Base-by-base conservation (phyloP, 2,888 invertebrate genomes). In the Pherbina coryleti region DNA sequence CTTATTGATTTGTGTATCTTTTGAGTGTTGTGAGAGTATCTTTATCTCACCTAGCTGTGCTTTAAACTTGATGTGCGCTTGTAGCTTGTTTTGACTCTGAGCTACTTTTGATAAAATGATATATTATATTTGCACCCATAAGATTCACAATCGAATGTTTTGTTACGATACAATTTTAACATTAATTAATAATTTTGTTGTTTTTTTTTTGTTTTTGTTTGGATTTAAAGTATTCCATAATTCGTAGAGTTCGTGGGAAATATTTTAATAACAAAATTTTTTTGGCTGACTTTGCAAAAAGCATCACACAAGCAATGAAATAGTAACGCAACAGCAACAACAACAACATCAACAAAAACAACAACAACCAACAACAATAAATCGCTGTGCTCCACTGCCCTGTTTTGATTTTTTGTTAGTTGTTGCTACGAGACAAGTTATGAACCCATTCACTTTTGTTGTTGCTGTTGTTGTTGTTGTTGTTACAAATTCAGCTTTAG, bases 371-470 rank as follows among this genome's bases (percentile, higher is more conserved):
- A 22, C 49, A 69, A 22, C 49, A 25, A 55, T 55, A 55, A 55
- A 22, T 19, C 55, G 55, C 19, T 55, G 64, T 69, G 69, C 69
- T 69, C 69, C 51, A 69, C 69, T 69, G 69, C 69, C 69, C 69
- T 17, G 69, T 51, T 51, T 69, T 69, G 14, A 19, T 14, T 72
- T 72, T 57, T 72, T 34, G 31, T 72, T 44, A 14, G 11, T 34
- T 73, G 11, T 34, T 73, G 64, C 64, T 64, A 17, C 25, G n/a
- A 64, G 64, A 64, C 64, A 64, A 64, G 69, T 69, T 49, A 49
- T 44, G 69, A 69, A 69, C 25, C 69, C 69, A 69, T 69, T 69
- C 69, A 69, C 69, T 69, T 69, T 69, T 66, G 55, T 22, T 55
- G 55, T 55, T 60, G 60, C 9, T 60, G 60, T 60, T 60, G 4